Evolutionary conservation across 2,797 vertebrate species (phyloP).

Genomic region (Periparus ater): DNA sequence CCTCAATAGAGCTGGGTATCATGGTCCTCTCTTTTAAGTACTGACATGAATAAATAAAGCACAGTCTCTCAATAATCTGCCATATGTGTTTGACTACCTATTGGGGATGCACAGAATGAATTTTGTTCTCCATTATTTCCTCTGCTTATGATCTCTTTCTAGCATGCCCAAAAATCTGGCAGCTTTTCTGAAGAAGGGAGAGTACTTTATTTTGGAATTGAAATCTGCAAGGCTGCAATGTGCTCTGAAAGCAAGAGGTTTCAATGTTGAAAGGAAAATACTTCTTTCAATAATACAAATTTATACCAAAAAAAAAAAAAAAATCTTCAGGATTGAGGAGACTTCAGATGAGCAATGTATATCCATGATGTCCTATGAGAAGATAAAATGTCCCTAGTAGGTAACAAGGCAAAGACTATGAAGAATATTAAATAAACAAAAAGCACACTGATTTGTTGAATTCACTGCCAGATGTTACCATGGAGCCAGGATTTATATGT

Average conservation of each 20-base stretch:
- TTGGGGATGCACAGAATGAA: not conserved
- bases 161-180: not conserved
- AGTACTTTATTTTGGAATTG: not conserved
- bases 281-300: not conserved
- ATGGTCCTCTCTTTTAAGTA: not conserved
- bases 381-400: not conserved
- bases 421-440: not conserved
- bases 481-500: not conserved
- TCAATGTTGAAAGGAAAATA: not conserved
- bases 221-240: not conserved
- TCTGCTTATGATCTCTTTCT: not conserved
- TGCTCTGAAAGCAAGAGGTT: not conserved
- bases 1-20: no score
- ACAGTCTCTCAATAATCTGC: not conserved
- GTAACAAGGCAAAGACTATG: not conserved
- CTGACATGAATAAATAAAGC: not conserved
- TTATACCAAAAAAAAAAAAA: no score
- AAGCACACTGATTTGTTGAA: not conserved
- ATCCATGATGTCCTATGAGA: not conserved
- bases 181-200: not conserved
- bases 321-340: not conserved
- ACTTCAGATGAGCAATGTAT: not conserved
- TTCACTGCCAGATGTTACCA: not conserved
- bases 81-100: not conserved
- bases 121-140: not conserved